Evolutionary conservation across 2,888 invertebrate species (phyloP).

Genomic region (Allacma fusca): DNA sequence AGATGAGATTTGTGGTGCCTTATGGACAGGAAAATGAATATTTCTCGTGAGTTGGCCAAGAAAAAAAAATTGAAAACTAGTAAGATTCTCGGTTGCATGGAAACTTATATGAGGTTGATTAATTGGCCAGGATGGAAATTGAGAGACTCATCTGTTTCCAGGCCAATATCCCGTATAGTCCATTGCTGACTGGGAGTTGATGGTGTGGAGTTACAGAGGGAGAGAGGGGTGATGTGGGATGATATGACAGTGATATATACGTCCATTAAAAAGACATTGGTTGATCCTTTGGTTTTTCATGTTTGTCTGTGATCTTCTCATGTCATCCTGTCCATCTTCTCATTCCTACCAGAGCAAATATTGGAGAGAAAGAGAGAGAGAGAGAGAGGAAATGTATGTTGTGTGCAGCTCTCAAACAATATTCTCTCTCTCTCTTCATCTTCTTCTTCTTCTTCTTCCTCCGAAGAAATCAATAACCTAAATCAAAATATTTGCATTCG

Average conservation of each 20-base stretch:
- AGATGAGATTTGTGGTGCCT: too few species aligned
- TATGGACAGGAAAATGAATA: too few species aligned
- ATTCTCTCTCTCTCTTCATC: not conserved
- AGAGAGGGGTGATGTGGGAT: slow-evolving; percentile 44
- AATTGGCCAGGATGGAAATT: slow-evolving; percentile 1
- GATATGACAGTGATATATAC: slow-evolving; percentile 62
- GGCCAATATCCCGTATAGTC: not conserved
- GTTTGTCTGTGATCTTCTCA: slow-evolving; percentile 52
- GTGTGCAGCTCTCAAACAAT: not conserved
- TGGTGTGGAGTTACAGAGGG: slow-evolving; percentile 47
- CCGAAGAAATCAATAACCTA: slow-evolving; percentile 60
- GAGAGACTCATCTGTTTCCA: not conserved
- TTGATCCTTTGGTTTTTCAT: slow-evolving; percentile 44
- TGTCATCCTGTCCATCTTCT: slow-evolving; percentile 3
- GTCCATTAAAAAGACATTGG: slow-evolving; percentile 56
- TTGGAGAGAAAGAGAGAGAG: not conserved
- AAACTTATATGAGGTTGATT: not conserved
- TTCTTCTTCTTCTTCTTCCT: slow-evolving; percentile 19
- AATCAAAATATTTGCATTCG: slow-evolving; percentile 62
- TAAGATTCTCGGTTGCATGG: too few species aligned
- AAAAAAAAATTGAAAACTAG: too few species aligned
- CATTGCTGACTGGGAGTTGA: slow-evolving; percentile 31
- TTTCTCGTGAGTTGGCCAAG: too few species aligned
- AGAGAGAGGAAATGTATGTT: not conserved
- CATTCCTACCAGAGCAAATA: slow-evolving; percentile 43